Evolutionary conservation across 2,888 invertebrate species (phyloP).

Genomic region (Galeopsomyia nigrocyanea): DNA sequence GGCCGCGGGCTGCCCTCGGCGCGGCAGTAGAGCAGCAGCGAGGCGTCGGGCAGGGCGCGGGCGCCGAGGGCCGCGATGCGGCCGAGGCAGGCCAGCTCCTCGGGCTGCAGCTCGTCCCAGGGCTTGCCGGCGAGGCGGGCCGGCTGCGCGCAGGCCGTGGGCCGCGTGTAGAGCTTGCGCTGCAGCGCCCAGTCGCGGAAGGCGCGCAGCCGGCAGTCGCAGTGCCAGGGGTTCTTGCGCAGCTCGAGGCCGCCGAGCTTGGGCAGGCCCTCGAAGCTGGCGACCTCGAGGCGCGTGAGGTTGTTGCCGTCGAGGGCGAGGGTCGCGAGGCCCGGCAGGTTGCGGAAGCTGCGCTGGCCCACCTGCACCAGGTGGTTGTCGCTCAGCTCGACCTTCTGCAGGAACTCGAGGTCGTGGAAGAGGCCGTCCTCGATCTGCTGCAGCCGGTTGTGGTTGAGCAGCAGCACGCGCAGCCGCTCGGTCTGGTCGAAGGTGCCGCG

Average conservation of each 20-base stretch:
- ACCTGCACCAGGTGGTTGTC: slow-evolving; percentile 81
- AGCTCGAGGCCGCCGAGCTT: slow-evolving; percentile 82
- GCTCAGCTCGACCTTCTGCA: slow-evolving; percentile 83
- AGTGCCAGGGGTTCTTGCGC: slow-evolving; percentile 88
- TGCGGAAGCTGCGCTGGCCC: slow-evolving; percentile 79
- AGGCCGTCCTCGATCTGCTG: slow-evolving; percentile 80
- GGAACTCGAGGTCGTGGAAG: slow-evolving; percentile 80
- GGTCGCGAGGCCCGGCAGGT: slow-evolving; percentile 77
- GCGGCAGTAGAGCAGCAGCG: slow-evolving; percentile 77
- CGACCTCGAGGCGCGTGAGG: slow-evolving; percentile 77
- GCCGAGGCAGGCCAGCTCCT: slow-evolving; percentile 87
- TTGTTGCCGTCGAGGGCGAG: slow-evolving; percentile 82
- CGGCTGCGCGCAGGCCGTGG: slow-evolving; percentile 82
- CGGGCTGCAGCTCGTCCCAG: slow-evolving; percentile 80
- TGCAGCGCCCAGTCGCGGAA: slow-evolving; percentile 84
- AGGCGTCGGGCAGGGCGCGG: slow-evolving; percentile 65
- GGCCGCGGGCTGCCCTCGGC: slow-evolving; percentile 84
- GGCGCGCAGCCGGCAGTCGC: slow-evolving; percentile 85
- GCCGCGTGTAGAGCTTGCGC: slow-evolving; percentile 80
- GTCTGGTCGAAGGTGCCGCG: slow-evolving; percentile 81
- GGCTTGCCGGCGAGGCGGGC: slow-evolving; percentile 75
- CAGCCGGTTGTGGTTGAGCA: slow-evolving; percentile 82
- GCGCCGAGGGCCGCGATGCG: slow-evolving; percentile 71
- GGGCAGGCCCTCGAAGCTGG: slow-evolving; percentile 76
- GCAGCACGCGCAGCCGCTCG: slow-evolving; percentile 78